Conservation (phyloP, 2,113 vertebrate genomes). For the Chroicocephalus ridibundus region DNA sequence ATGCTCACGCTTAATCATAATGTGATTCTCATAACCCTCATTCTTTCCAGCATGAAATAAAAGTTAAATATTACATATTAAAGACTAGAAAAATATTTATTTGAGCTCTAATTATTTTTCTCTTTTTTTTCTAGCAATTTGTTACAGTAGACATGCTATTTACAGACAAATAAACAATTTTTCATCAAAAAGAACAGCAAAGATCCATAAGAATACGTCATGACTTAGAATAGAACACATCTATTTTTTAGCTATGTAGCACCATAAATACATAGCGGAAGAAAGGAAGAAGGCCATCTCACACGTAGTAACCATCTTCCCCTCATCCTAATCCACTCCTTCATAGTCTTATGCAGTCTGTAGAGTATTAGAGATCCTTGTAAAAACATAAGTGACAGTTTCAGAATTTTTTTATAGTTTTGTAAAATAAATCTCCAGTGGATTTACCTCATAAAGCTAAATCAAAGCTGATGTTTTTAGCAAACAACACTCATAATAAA, state of each 20-base stretch:
- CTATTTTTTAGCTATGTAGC: not conserved
- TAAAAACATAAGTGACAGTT: not conserved
- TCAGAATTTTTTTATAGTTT: not conserved
- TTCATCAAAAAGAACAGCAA: not conserved
- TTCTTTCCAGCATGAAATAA: not conserved
- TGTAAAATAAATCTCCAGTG: not conserved
- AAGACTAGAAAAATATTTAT: not conserved
- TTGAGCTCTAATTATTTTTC: not conserved
- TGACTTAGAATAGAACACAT: not conserved
- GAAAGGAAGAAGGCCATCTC: not conserved
- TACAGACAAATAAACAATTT: not conserved
- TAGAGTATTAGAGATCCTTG: not conserved
- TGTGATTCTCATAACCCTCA: not conserved
- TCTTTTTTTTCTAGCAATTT: not conserved
- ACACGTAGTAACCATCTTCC: not conserved
- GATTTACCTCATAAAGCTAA: not conserved
- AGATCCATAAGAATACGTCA: not conserved
- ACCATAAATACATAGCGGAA: not conserved
- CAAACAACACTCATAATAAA: not conserved
- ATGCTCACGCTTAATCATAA: not conserved
- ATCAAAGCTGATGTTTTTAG: slow-evolving; percentile 6
- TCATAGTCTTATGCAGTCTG: not conserved
- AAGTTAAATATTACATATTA: not conserved
- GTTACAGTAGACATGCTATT: not conserved
- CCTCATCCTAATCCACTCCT: not conserved